Evolutionary conservation across 2,888 invertebrate genomes (phyloP).

Genomic region (Napeogenes sylphis): DNA sequence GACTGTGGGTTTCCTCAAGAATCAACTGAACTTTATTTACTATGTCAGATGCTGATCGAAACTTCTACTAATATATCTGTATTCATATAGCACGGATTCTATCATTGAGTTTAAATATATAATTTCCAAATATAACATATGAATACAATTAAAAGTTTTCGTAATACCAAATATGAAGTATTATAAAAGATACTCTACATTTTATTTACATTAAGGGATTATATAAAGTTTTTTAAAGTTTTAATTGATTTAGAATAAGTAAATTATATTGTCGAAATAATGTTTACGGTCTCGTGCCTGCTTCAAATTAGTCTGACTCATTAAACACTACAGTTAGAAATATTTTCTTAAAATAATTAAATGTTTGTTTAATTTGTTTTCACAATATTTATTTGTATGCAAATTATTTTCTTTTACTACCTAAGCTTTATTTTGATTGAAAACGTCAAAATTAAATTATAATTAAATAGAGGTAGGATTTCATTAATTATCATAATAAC

Average conservation of each 20-base stretch:
- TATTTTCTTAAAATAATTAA: conserved; percentile 12
- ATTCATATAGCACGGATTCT: neutral
- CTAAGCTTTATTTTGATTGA: conserved; percentile 1
- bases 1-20: conserved; percentile 1
- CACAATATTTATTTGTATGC: neutral
- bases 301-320: conserved; percentile 29
- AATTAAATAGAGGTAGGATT: neutral
- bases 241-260: conserved; percentile 38
- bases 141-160: no score
- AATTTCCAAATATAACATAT: no score
- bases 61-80: neutral
- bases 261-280: conserved; percentile 35
- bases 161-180: no score
- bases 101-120: no score
- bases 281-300: conserved; percentile 25
- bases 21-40: conserved; percentile 2
- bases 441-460: no score
- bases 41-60: neutral
- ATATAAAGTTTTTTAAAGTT: conserved; percentile 31
- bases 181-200: no score
- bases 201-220: conserved; percentile 6
- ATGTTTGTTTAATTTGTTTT: neutral
- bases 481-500: no score
- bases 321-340: conserved; percentile 25
- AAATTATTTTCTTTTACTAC: neutral